Base-by-base conservation (phyloP, 2,113 vertebrate species). In the Struthio camelus region DNA sequence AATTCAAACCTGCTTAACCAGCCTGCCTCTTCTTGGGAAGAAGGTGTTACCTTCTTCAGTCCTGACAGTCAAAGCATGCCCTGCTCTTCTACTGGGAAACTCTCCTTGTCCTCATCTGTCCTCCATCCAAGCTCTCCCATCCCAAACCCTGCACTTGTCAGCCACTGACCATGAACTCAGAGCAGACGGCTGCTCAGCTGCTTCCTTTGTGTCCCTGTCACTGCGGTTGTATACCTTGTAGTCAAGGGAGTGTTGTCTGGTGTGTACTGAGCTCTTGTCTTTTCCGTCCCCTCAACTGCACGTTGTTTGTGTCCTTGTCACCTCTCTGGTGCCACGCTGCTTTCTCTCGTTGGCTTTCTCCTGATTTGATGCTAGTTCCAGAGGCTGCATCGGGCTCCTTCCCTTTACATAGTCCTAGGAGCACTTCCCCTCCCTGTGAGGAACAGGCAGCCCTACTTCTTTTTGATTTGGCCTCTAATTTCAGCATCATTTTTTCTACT, bases 171-270 rank as follows among this genome's bases (percentile, higher is more conserved):
- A 27, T 77, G 85, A 89, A 3, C 78, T 85, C 3, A 4, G 81
- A 91, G 27, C 34, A 65, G 85, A 64, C 1, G 5, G 87, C 56
- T 0, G 2, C 86, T 94, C 0, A 0, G 80, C 91, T 92, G 93
- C 84, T 44, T 93, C 75, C 24, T 91, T 83, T 85, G 4, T 70
- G 87, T 36, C 40, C 19, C 62, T 85, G 85, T 87, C 75, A 85
- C 66, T 58, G 71, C 89, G 50, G 75, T 6, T 94, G 51, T 65
- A 84, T 48, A 89, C 61, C 42, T 59, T 34, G 75, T n/a, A 84
- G 67, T 51, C 91, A 75, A 71, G 83, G 30, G 28, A 20, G 38
- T 28, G 50, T 20, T 96, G 69, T 85, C 82, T 83, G 67, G 34
- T 82, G 87, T 62, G 67, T 85, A 30, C 61, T 69, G 66, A 51